phyloP scores from a whole-genome alignment of 2,888 invertebrate genomes.

The Sinopyrophorus schimmeli region DNA sequence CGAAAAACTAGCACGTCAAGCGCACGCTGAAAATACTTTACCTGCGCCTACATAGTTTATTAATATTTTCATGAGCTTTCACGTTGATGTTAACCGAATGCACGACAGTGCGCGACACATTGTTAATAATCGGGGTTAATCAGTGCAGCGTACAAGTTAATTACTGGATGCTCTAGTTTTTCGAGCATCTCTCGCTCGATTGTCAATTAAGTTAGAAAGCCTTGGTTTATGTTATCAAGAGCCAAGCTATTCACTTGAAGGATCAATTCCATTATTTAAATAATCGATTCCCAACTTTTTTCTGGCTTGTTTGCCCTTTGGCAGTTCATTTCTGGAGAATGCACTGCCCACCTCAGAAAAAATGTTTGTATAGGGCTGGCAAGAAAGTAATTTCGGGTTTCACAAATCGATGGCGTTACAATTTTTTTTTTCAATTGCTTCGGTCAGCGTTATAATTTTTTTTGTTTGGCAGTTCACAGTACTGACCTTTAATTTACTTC shows the following conservation, averaged over 20 bases:
- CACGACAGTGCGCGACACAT: conserved; percentile 20
- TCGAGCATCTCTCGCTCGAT: conserved; percentile 24
- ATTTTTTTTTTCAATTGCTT: no score
- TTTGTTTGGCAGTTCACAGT: no score
- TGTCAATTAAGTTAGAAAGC: conserved; percentile 29
- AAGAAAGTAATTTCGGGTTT: no score
- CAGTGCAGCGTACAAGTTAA: conserved; percentile 30
- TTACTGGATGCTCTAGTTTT: conserved; percentile 23
- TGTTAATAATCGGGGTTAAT: conserved; percentile 29
- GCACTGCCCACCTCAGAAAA: no score
- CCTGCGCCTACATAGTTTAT: conserved; percentile 7
- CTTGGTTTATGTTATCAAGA: conserved; percentile 28
- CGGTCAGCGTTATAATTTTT: no score
- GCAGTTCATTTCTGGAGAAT: no score
- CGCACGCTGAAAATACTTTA: conserved; percentile 4
- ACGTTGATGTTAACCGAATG: conserved; percentile 13
- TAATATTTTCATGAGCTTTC: conserved; percentile 9
- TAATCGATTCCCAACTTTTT: conserved; percentile 13
- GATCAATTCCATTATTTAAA: conserved; percentile 22
- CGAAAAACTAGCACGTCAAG: conserved; percentile 3
- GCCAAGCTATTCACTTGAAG: conserved; percentile 22
- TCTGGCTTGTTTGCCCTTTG: no score
- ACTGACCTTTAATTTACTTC: no score
- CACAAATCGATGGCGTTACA: no score
- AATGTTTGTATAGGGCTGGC: no score